Conservation (phyloP, 2,797 vertebrate species). For the Darevskia nairensis region DNA sequence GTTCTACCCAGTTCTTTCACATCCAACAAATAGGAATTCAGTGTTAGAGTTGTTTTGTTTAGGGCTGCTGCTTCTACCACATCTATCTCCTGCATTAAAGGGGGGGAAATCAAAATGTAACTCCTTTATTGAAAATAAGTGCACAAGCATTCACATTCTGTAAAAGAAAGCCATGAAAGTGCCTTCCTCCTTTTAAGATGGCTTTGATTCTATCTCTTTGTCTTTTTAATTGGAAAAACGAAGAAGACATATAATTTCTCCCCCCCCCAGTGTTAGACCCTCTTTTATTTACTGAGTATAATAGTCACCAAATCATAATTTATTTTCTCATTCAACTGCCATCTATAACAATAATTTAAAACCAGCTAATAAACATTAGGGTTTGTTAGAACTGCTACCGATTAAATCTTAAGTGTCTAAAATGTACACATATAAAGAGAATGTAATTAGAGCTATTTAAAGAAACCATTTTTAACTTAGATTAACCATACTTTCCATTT, state of each 20-base stretch:
- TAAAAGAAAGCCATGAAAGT: slow-evolving; percentile 12
- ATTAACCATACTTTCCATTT: slow-evolving; percentile 86
- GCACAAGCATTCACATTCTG: slow-evolving; percentile 25
- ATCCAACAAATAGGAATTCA: neutral
- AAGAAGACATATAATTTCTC: slow-evolving; percentile 46
- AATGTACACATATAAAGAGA: slow-evolving; percentile 83
- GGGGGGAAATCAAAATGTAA: slow-evolving; percentile 18
- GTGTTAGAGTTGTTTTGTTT: neutral
- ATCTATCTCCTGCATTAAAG: slow-evolving; percentile 5
- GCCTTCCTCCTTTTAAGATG: slow-evolving; percentile 19
- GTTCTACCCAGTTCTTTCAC: neutral
- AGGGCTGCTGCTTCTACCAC: neutral
- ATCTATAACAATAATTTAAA: slow-evolving; percentile 84
- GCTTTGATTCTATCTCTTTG: slow-evolving; percentile 30
- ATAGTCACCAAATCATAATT: slow-evolving; percentile 72
- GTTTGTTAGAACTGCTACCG: slow-evolving; percentile 82
- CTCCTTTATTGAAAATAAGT: slow-evolving; percentile 2
- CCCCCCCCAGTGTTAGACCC: slow-evolving; percentile 47
- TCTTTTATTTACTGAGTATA: slow-evolving; percentile 78
- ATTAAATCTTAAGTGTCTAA: slow-evolving; percentile 86
- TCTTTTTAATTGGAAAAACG: slow-evolving; percentile 64
- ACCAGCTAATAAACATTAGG: slow-evolving; percentile 84
- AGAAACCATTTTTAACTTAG: slow-evolving; percentile 85
- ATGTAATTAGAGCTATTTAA: slow-evolving; percentile 87
- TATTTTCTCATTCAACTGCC: slow-evolving; percentile 77